phyloP scores from a whole-genome alignment of 2,797 vertebrate genomes.

The Echiichthys vipera region DNA sequence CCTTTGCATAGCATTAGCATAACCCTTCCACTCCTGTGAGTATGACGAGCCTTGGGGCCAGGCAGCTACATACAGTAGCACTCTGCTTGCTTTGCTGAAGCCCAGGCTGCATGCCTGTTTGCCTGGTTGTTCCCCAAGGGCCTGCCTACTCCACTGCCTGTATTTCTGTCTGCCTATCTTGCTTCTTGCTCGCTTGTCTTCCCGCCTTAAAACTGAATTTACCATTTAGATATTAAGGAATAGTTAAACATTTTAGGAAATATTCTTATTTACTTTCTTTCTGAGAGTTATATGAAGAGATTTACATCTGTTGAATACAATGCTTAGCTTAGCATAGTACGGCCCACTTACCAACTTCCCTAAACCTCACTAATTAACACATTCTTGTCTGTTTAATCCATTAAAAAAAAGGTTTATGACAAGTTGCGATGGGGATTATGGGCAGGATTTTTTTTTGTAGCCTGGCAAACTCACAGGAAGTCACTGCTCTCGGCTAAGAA shows the following conservation, averaged over 20 bases:
- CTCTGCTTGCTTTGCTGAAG: constrained; percentile 55
- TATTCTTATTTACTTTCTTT: neutral
- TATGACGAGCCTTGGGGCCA: constrained; percentile 57
- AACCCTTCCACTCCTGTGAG: constrained; percentile 70
- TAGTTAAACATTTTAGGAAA: neutral
- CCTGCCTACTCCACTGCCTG: constrained; percentile 17
- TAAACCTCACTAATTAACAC: neutral
- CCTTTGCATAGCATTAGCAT: constrained; percentile 61
- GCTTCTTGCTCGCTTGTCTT: neutral
- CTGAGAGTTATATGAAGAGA: neutral
- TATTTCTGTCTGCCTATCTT: constrained; percentile 13
- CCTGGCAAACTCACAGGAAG: neutral
- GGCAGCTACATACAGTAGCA: constrained; percentile 29
- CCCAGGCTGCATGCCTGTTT: constrained; percentile 48
- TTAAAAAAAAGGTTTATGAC: neutral
- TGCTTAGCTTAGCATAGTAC: neutral
- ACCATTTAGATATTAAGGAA: neutral
- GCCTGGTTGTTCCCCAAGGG: constrained; percentile 31
- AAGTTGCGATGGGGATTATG: neutral
- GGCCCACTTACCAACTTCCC: neutral
- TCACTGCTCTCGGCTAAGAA: neutral
- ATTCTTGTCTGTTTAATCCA: neutral
- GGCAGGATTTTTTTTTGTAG: neutral
- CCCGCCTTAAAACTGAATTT: constrained; percentile 13
- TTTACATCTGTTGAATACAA: neutral